Evolutionary conservation across 2,113 vertebrate species (phyloP).

Genomic region (Opisthocomus hoazin): DNA sequence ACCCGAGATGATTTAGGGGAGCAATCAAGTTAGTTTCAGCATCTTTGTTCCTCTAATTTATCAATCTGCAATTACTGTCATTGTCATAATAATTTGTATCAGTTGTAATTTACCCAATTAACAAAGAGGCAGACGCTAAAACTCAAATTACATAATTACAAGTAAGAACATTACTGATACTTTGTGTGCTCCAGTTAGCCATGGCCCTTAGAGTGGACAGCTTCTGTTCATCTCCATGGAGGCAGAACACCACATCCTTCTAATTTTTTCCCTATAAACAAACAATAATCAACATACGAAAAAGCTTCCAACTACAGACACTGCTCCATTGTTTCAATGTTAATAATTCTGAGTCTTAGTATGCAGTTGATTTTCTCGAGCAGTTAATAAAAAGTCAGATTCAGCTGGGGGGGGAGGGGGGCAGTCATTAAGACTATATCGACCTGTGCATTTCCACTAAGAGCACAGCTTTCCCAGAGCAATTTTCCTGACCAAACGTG

Average conservation of each 20-base stretch:
- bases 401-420: neutral
- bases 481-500: neutral
- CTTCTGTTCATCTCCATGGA: neutral
- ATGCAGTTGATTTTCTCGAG: neutral
- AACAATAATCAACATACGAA: neutral
- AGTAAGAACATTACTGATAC: neutral
- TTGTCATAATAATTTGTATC: constrained; percentile 12
- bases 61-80: constrained; percentile 31
- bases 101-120: constrained; percentile 14
- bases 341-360: neutral
- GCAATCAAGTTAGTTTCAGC: neutral
- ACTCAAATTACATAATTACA: neutral
- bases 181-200: neutral
- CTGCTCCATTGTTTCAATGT: neutral
- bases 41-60: constrained; percentile 35
- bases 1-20: neutral
- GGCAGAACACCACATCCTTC: neutral
- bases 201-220: neutral
- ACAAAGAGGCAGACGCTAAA: constrained; percentile 26
- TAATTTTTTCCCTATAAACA: neutral
- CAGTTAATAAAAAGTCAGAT: neutral
- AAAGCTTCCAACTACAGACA: neutral
- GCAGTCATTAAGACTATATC: neutral
- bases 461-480: neutral
- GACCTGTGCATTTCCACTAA: neutral